These are phyloP conservation scores for Solea solea DNA, from an alignment of 2,113 vertebrate species.

Conservation along the genomic window DNA sequence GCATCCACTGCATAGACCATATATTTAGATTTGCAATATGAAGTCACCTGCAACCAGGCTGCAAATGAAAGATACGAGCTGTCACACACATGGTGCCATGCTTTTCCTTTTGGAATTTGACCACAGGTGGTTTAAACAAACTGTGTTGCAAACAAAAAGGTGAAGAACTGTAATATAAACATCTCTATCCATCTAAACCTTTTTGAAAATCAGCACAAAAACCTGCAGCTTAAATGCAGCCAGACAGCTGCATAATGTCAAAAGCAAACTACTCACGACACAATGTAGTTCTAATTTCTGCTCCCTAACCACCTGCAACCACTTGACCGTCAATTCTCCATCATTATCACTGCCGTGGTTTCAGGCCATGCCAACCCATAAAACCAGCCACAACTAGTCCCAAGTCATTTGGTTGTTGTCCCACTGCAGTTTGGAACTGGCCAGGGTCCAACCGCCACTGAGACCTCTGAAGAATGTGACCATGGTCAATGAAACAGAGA, in stretches of 20 bases:
- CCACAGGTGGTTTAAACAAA: too few relatives aligned
- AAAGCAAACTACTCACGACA: constrained; percentile 12
- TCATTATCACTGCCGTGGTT: constrained; percentile 62
- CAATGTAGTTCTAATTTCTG: constrained; percentile 55
- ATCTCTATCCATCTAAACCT: not conserved
- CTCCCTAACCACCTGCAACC: constrained; percentile 71
- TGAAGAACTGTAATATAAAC: not conserved
- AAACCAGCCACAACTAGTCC: constrained; percentile 62
- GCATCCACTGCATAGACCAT: too few relatives aligned
- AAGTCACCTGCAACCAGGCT: too few relatives aligned
- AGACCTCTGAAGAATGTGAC: constrained; percentile 78
- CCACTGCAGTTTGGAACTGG: constrained; percentile 64
- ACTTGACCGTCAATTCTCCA: constrained; percentile 64
- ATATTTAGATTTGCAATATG: too few relatives aligned
- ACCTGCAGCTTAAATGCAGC: not conserved
- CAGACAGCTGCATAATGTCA: constrained; percentile 28
- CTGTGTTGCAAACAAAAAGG: too few relatives aligned
- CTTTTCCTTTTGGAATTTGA: too few relatives aligned
- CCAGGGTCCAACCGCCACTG: constrained; percentile 62
- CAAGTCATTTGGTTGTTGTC: constrained; percentile 46
- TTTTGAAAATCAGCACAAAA: too few relatives aligned
- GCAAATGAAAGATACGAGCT: too few relatives aligned
- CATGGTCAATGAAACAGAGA: constrained; percentile 72
- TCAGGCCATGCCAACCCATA: constrained; percentile 66
- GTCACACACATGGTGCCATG: too few relatives aligned